Conservation (phyloP, 2,888 invertebrate species). For the Amphipyra tragopoginis region DNA sequence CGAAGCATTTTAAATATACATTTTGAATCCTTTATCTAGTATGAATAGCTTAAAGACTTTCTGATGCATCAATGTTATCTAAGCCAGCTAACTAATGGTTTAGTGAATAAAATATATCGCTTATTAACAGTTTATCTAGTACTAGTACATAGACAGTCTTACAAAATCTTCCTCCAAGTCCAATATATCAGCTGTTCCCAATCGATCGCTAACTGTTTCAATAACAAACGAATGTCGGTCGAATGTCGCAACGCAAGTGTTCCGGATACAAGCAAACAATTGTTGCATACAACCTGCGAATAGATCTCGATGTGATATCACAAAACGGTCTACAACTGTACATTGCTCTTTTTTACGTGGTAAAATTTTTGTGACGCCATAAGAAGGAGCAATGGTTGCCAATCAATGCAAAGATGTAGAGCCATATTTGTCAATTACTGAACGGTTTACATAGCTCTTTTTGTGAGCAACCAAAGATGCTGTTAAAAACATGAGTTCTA, state of each 20-base stretch:
- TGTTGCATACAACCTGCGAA: slow-evolving; percentile 38
- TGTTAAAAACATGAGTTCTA: not conserved
- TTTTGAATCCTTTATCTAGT: too few relatives aligned
- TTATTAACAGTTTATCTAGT: too few relatives aligned
- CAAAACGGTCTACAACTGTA: not conserved
- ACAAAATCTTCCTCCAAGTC: slow-evolving; percentile 20
- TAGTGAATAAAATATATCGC: too few relatives aligned
- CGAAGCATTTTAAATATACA: too few relatives aligned
- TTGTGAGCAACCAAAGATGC: too few relatives aligned
- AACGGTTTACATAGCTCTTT: not conserved
- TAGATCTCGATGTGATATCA: slow-evolving; percentile 7
- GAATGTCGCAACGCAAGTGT: slow-evolving; percentile 37
- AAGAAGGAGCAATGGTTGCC: not conserved
- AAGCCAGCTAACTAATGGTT: too few relatives aligned
- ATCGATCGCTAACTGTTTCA: slow-evolving; percentile 41
- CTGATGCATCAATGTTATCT: too few relatives aligned
- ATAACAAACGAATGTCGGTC: slow-evolving; percentile 51
- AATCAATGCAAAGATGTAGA: not conserved
- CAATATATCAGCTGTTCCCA: slow-evolving; percentile 37
- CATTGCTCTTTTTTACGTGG: not conserved
- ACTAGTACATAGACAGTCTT: not conserved
- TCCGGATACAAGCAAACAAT: slow-evolving; percentile 41
- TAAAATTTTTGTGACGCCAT: not conserved
- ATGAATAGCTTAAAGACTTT: too few relatives aligned
- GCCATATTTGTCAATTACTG: not conserved